A percentile compares a stretch with the other conserved stretches of the same genome.
Evolutionary conservation across 2,113 vertebrate genomes (phyloP).

Genomic region (Gopherus flavomarginatus): DNA sequence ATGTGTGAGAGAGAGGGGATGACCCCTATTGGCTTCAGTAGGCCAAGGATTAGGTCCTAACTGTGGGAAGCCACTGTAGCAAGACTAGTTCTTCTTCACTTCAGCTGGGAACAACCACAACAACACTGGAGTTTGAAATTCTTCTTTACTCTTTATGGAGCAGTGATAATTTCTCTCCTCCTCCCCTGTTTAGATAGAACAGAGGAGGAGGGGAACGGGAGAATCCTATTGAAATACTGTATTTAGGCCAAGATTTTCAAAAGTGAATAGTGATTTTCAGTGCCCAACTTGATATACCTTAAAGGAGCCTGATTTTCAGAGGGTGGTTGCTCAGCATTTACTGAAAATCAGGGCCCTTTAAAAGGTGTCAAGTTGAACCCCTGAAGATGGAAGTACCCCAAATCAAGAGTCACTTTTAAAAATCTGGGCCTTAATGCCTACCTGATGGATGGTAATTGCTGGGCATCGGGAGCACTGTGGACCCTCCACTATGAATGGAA

Average conservation of each 20-base stretch:
- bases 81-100: neutral
- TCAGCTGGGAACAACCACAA: neutral
- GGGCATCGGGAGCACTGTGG: no score
- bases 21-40: neutral
- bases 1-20: neutral
- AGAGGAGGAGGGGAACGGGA: neutral
- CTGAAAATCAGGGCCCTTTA: neutral
- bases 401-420: neutral
- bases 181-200: neutral
- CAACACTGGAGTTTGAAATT: neutral
- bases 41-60: neutral
- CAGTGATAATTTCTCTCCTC: neutral
- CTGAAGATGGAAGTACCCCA: neutral
- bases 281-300: neutral
- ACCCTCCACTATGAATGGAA: neutral
- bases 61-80: neutral
- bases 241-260: neutral
- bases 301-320: neutral
- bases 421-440: neutral
- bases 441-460: neutral
- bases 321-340: neutral
- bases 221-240: neutral
- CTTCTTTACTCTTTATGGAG: neutral
- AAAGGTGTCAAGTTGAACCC: neutral
- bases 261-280: neutral